A percentile compares a stretch with the other conserved stretches of the same genome.
Evolutionary conservation across 92 coral and sea anemone genomes (phyloP).

Genomic region (Chrysogorgia sp.): DNA sequence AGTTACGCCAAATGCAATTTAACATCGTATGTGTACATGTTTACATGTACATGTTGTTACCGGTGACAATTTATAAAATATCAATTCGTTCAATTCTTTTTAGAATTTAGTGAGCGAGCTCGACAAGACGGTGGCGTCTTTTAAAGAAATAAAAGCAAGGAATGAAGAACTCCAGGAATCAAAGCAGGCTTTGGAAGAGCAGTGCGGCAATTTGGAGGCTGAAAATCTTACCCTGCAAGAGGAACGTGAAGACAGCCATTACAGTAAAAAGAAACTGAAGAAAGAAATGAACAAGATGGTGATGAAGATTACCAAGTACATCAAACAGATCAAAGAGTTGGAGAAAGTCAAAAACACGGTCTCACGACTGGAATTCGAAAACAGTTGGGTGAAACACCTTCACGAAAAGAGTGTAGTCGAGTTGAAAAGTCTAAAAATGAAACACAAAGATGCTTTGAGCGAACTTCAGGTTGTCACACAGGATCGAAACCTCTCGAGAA

Average conservation of each 20-base stretch:
- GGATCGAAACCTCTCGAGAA: conserved; percentile 23
- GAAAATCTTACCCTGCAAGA: conserved; percentile 28
- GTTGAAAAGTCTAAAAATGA: conserved; percentile 18
- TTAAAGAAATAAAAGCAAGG: conserved; percentile 14
- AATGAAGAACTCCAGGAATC: conserved; percentile 31
- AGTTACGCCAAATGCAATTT: too few relatives aligned
- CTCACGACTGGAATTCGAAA: conserved; percentile 28
- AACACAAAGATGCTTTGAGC: conserved; percentile 25
- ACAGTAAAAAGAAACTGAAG: conserved; percentile 15
- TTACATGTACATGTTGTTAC: too few relatives aligned
- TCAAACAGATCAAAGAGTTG: conserved; percentile 18
- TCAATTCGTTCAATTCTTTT: conserved; percentile 14
- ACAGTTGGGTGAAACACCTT: conserved; percentile 31
- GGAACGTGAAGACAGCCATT: conserved; percentile 6
- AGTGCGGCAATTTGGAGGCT: conserved; percentile 3
- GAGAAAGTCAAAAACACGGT: conserved; percentile 20
- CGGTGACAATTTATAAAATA: too few relatives aligned
- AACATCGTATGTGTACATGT: too few relatives aligned
- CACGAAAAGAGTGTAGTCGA: conserved; percentile 7
- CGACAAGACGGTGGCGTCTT: conserved; percentile 17
- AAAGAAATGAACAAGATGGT: conserved; percentile 45
- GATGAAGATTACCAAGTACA: conserved; percentile 38
- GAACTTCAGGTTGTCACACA: conserved; percentile 18
- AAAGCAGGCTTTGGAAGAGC: conserved; percentile 2
- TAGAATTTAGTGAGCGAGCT: conserved; percentile 19